Evolutionary conservation across 92 coral and sea anemone species (phyloP).

Genomic region (Zoanthus sansibaricus): DNA sequence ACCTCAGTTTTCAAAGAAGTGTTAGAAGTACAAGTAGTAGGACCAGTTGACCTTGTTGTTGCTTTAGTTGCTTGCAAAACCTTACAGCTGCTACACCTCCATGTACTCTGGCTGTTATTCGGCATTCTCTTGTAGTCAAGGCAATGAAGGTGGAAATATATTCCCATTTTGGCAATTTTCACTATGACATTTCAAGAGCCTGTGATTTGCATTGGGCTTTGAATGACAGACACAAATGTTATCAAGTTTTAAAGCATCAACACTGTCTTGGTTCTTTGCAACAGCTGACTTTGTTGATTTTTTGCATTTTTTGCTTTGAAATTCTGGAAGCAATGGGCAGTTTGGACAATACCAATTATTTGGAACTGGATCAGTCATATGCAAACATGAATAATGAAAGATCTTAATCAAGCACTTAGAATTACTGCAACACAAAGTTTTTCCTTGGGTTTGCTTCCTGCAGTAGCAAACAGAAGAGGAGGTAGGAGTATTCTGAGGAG

Average conservation of each 20-base stretch:
- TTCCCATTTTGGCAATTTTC: neutral
- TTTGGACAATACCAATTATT: slow-evolving; percentile 72
- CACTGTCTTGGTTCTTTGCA: neutral
- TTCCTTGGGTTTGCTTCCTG: slow-evolving; percentile 26
- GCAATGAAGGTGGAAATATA: neutral
- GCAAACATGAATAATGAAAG: slow-evolving; percentile 62
- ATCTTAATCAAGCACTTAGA: slow-evolving; percentile 37
- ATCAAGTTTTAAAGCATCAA: neutral
- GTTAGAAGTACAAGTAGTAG: slow-evolving; percentile 69
- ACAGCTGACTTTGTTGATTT: neutral
- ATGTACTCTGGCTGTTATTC: slow-evolving; percentile 17
- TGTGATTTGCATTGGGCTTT: neutral
- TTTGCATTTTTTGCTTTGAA: slow-evolving; percentile 50
- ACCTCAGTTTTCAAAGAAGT: slow-evolving; percentile 40
- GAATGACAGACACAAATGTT: neutral
- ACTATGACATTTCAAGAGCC: slow-evolving; percentile 7
- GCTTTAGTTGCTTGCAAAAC: slow-evolving; percentile 14
- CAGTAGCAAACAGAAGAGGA: slow-evolving; percentile 33
- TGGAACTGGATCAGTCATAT: slow-evolving; percentile 54
- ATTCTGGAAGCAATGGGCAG: slow-evolving; percentile 63
- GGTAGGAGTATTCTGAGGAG: neutral
- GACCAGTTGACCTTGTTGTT: slow-evolving; percentile 1
- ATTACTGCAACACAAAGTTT: slow-evolving; percentile 50
- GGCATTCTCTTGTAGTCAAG: slow-evolving; percentile 26
- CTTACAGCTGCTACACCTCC: slow-evolving; percentile 9